Percentiles rank a stretch among this genome's conserved stretches.
These are phyloP conservation scores for Chesias legatella DNA, from an alignment of 2,888 invertebrate species.

Conservation along the genomic window DNA sequence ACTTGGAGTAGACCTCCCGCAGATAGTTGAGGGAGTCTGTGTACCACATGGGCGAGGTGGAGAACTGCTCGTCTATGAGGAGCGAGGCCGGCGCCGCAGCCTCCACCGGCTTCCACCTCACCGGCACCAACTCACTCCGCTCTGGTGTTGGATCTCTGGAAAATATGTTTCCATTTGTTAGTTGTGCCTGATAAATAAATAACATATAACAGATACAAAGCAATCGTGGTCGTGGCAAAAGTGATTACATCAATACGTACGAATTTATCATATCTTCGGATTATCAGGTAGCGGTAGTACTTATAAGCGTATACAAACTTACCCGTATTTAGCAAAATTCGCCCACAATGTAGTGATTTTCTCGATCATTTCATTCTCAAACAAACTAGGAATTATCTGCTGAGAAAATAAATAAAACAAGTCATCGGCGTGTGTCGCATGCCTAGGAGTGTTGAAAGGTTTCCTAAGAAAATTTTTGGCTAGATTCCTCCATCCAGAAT, in stretches of 20 bases:
- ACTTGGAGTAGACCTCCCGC: constrained; percentile 49
- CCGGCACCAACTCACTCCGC: constrained; percentile 38
- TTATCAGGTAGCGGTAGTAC: too few relatives aligned
- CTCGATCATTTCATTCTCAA: constrained; percentile 53
- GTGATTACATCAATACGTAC: too few relatives aligned
- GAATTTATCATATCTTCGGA: too few relatives aligned
- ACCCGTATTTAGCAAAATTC: constrained; percentile 66
- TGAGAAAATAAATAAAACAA: constrained; percentile 62
- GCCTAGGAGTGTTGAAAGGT: constrained; percentile 33
- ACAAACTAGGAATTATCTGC: constrained; percentile 33
- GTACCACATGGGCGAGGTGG: constrained; percentile 47
- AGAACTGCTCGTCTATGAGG: constrained; percentile 47
- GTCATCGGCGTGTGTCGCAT: constrained; percentile 62
- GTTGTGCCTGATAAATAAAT: too few relatives aligned
- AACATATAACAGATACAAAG: too few relatives aligned
- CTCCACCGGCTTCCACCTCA: constrained; percentile 48
- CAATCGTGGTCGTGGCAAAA: too few relatives aligned
- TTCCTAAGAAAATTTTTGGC: constrained; percentile 36
- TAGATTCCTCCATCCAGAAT: constrained; percentile 49
- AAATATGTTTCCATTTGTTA: constrained; percentile 16
- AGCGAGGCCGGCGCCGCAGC: constrained; percentile 37
- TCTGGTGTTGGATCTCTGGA: constrained; percentile 60
- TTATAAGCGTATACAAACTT: constrained; percentile 16
- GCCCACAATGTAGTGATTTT: constrained; percentile 59
- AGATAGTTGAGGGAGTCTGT: constrained; percentile 46